Evolutionary conservation across 92 coral and sea anemone genomes (phyloP).

Genomic region (Epizoanthus fatuus): DNA sequence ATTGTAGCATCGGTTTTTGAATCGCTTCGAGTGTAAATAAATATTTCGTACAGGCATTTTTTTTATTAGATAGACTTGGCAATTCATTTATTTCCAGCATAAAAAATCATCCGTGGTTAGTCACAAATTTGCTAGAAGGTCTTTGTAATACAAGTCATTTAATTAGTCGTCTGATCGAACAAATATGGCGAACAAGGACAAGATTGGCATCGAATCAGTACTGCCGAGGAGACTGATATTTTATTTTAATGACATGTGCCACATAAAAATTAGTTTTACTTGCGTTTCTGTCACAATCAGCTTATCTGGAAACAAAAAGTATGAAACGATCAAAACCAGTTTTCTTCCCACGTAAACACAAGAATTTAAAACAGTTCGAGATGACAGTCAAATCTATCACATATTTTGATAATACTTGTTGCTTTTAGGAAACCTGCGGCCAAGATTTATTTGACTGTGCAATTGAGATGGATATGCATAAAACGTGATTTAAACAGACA

Average conservation of each 20-base stretch:
- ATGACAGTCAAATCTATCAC: neutral
- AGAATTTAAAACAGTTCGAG: neutral
- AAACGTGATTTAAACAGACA: too few species aligned
- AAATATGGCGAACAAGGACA: neutral
- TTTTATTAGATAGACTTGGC: neutral
- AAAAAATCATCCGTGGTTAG: neutral
- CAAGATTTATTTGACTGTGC: constrained; percentile 11
- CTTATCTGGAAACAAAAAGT: constrained; percentile 22
- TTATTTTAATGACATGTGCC: neutral
- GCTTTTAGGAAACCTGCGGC: constrained; percentile 10
- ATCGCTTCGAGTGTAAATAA: constrained; percentile 8
- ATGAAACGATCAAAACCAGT: neutral
- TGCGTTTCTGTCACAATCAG: constrained; percentile 8
- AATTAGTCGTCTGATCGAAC: neutral
- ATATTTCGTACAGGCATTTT: neutral
- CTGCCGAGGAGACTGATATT: neutral
- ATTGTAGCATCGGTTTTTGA: neutral
- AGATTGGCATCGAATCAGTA: neutral
- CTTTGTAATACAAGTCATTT: neutral
- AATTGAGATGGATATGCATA: neutral
- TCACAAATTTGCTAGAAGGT: neutral
- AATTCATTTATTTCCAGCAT: neutral
- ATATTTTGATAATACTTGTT: neutral
- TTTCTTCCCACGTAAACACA: constrained; percentile 19
- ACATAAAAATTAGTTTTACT: neutral